Evolutionary conservation across 30 jellyfish, hydroid and myxozoan genomes (phyloP), one percentile per base, ranked within the genome.

Genomic region (Turritopsis dohrnii): DNA sequence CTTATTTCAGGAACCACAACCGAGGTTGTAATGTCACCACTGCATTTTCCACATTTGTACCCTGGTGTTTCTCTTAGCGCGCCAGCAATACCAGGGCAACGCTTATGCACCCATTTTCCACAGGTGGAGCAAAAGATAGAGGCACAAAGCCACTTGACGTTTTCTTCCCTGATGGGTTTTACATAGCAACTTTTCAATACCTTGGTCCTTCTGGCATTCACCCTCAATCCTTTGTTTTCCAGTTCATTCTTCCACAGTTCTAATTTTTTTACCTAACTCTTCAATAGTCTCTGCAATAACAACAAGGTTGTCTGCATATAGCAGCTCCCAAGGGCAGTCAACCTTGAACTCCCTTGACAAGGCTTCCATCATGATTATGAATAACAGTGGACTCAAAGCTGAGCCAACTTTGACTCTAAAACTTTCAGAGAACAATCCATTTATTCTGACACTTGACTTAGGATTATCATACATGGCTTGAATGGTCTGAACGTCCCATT

Each of bases 141-240:
- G 72, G 72, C 72, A 54, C 72, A 54, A 16, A n/a, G 72, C 72
- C 72, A 54, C 72, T 54, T 54, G n/a, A 54, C 72, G n/a, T 54
- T 54, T 54, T 54, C 72, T 54, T 54, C 72, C 72, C 72, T 54
- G 72, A 54, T 54, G 72, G 72, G 18, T 54, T 54, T 54, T 54
- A n/a, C 72, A n/a, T 54, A 54, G 72, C 72, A 54, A 54, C 72
- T 54, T 54, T n/a, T n/a, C 72, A 54, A n/a, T 54, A 54, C 72
- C 72, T 54, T 54, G 18, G 72, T 54, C 72, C n/a, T 54, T 54
- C 72, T 54, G 72, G n/a, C 72, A 54, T 54, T 54, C 19, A 54
- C 72, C 72, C 72, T 54, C n/a, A n/a, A 54, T 54, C 72, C 72
- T 54, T 54, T 54, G 72, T 54, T 54, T 54, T 54, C 72, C 18